A percentile compares a stretch with the other conserved stretches of the same genome.
Conservation (phyloP, 1,140 invertebrate species). For the Eubasilissa regina region DNA sequence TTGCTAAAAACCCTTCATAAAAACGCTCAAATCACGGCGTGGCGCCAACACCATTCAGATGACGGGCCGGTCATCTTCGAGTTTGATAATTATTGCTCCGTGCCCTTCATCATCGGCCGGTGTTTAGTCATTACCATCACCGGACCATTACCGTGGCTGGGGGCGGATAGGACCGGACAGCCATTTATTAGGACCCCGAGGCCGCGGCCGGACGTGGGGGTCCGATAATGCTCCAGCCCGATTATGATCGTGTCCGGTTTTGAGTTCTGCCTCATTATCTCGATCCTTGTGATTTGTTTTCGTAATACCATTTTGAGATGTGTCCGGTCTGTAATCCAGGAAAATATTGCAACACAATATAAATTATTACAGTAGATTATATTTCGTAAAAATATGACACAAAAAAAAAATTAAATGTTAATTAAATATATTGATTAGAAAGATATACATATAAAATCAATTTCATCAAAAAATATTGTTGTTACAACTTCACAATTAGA, state of each 20-base stretch:
- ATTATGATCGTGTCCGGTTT: neutral
- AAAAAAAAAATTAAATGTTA: too few relatives aligned
- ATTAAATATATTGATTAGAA: too few relatives aligned
- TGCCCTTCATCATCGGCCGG: neutral
- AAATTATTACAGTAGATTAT: too few relatives aligned
- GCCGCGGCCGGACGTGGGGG: neutral
- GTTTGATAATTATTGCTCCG: neutral
- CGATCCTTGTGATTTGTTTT: neutral
- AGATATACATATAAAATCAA: too few relatives aligned
- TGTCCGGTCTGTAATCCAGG: too few relatives aligned
- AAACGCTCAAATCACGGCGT: neutral
- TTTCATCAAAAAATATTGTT: too few relatives aligned
- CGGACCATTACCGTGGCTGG: neutral
- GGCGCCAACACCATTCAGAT: conserved; percentile 10
- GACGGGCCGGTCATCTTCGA: neutral
- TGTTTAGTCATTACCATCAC: conserved; percentile 21
- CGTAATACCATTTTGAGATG: too few relatives aligned
- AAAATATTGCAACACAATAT: too few relatives aligned
- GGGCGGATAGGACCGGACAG: neutral
- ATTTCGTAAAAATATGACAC: too few relatives aligned
- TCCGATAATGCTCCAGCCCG: conserved; percentile 1
- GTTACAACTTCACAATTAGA: too few relatives aligned
- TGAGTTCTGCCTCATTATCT: neutral
- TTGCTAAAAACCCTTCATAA: neutral
- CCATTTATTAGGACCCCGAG: conserved; percentile 3